These are phyloP conservation scores for Lamprotornis superbus DNA, from an alignment of 2,113 vertebrate genomes.

Conservation along the genomic window DNA sequence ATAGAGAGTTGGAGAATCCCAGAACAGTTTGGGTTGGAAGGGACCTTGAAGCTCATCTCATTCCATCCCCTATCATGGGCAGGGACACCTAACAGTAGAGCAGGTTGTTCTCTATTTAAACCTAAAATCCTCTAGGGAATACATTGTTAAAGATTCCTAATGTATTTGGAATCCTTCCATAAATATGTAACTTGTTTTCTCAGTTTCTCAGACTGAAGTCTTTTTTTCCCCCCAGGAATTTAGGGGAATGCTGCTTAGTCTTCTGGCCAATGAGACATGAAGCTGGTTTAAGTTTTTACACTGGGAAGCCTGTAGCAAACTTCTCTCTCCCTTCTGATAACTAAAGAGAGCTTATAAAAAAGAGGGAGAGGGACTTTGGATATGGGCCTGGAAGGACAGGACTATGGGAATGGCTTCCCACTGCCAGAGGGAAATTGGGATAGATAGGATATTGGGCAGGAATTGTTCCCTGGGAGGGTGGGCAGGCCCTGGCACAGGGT, in stretches of 20 bases:
- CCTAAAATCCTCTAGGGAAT: neutral
- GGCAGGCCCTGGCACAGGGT: neutral
- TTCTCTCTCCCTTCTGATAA: neutral
- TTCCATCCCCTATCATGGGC: neutral
- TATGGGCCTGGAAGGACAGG: neutral
- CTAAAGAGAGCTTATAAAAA: neutral
- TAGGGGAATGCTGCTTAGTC: neutral
- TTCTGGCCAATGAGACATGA: neutral
- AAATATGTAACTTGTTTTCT: neutral
- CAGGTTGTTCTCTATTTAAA: neutral
- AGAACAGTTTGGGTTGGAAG: neutral
- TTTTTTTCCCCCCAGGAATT: neutral
- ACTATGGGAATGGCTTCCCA: neutral
- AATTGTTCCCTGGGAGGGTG: fast-evolving
- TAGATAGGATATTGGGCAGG: neutral
- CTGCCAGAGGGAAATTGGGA: neutral
- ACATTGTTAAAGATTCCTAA: neutral
- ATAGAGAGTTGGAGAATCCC: neutral
- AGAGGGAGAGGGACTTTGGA: neutral
- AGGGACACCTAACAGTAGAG: neutral
- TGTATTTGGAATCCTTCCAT: neutral
- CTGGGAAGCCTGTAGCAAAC: neutral
- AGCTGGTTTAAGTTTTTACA: neutral
- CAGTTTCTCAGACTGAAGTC: neutral
- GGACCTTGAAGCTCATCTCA: neutral